Evolutionary conservation across 2,113 vertebrate genomes (phyloP).

Genomic region (Sclerurus mexicanus): DNA sequence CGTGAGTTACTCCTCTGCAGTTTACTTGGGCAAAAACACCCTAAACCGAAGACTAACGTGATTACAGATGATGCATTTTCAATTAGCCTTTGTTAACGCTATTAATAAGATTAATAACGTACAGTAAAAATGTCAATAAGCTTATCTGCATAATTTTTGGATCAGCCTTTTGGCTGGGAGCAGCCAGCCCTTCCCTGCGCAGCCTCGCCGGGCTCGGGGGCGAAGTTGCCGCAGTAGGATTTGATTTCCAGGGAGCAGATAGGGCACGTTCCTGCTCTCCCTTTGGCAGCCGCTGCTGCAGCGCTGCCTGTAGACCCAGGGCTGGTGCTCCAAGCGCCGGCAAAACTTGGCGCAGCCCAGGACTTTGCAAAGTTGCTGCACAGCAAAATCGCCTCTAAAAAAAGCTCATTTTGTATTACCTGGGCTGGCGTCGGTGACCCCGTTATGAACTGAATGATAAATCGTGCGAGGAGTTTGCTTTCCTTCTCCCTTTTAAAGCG

Average conservation of each 20-base stretch:
- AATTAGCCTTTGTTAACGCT: conserved; percentile 75
- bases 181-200: conserved; percentile 21
- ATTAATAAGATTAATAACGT: conserved; percentile 76
- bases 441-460: conserved; percentile 70
- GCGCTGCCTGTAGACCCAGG: neutral
- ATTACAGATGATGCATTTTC: conserved; percentile 73
- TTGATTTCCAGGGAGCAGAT: conserved; percentile 26
- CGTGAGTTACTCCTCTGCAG: conserved; percentile 59
- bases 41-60: conserved; percentile 65
- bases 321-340: neutral
- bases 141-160: conserved; percentile 71
- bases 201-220: conserved; percentile 36
- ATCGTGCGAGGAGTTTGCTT: neutral
- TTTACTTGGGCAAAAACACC: conserved; percentile 70
- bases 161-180: conserved; percentile 56
- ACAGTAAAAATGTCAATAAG: conserved; percentile 73
- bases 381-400: neutral
- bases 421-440: conserved; percentile 17
- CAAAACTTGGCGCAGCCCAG: neutral
- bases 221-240: conserved; percentile 21
- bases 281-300: neutral
- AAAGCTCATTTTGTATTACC: conserved; percentile 21
- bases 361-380: conserved; percentile 33
- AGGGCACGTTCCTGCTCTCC: neutral
- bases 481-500: conserved; percentile 35